A percentile compares a stretch with the other conserved stretches of the same genome.
Conservation (phyloP, 2,113 vertebrate species). For the Ptilonorhynchus violaceus region DNA sequence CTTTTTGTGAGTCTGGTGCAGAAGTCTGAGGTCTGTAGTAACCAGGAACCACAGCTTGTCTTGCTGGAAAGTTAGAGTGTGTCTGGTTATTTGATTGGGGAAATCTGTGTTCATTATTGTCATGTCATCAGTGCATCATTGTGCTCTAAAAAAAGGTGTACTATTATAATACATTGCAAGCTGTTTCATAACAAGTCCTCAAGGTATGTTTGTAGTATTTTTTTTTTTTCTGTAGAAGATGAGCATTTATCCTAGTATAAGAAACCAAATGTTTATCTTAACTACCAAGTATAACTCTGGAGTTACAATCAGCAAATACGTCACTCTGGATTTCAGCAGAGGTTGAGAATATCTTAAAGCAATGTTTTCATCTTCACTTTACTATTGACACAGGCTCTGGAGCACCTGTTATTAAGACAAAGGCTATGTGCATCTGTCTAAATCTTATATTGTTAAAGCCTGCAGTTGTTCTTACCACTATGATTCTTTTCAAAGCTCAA, state of each 20-base stretch:
- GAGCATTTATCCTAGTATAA: background rate
- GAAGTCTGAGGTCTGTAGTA: background rate
- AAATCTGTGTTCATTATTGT: background rate
- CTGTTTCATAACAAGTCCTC: background rate
- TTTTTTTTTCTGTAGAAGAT: background rate
- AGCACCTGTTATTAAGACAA: background rate
- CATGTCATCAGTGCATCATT: background rate
- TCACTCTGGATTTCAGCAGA: background rate
- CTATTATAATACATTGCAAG: background rate
- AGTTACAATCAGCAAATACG: background rate
- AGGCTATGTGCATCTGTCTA: background rate
- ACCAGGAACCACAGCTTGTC: background rate
- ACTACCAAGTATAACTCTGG: background rate
- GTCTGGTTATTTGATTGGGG: background rate
- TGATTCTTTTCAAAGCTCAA: background rate
- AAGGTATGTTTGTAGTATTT: background rate
- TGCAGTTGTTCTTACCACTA: background rate
- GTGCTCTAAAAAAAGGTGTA: background rate
- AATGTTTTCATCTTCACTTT: background rate
- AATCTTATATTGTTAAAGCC: background rate
- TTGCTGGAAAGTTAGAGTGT: slow-evolving; percentile 7
- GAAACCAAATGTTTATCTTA: background rate
- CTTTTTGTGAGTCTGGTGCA: slow-evolving; percentile 37
- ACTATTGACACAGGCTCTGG: background rate
- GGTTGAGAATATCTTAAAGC: background rate